Percentiles rank a stretch among this genome's conserved stretches.
Conservation (phyloP, 2,888 invertebrate species). For the Cataglyphis livida region DNA sequence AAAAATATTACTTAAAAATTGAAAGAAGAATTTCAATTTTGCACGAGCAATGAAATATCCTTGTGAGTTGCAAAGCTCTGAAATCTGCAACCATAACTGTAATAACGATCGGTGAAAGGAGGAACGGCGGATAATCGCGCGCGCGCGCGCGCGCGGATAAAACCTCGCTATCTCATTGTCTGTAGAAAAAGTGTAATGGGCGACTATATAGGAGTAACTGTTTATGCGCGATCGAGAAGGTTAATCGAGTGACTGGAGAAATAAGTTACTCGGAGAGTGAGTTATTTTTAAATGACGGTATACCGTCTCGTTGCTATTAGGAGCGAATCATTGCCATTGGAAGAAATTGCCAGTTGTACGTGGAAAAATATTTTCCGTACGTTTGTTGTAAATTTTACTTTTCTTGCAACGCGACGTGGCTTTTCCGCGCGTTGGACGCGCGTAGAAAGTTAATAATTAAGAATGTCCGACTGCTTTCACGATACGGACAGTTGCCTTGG, state of each 20-base stretch:
- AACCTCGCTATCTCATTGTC: neutral
- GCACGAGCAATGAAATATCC: neutral
- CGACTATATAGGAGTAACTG: slow-evolving; percentile 43
- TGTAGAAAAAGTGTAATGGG: slow-evolving; percentile 35
- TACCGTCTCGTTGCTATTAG: neutral
- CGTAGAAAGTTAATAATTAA: slow-evolving; percentile 52
- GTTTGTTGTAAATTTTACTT: neutral
- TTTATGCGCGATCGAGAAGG: slow-evolving; percentile 41
- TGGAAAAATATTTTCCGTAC: neutral
- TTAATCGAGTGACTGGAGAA: slow-evolving; percentile 34
- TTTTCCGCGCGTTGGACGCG: slow-evolving; percentile 25
- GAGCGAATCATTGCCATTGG: neutral
- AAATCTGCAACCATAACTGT: slow-evolving; percentile 6
- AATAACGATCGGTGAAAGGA: slow-evolving; percentile 43
- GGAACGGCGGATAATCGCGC: slow-evolving; percentile 34
- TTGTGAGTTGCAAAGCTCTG: neutral
- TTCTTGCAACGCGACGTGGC: neutral
- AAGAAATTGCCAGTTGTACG: neutral
- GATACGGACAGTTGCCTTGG: neutral
- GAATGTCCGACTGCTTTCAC: slow-evolving; percentile 39
- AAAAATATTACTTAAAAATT: neutral
- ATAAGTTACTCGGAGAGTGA: slow-evolving; percentile 18
- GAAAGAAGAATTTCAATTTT: neutral
- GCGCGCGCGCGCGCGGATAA: slow-evolving; percentile 16
- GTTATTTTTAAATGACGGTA: neutral